Evolutionary conservation across 2,797 vertebrate species (phyloP).

Genomic region (Schizopygopsis pylzovi): DNA sequence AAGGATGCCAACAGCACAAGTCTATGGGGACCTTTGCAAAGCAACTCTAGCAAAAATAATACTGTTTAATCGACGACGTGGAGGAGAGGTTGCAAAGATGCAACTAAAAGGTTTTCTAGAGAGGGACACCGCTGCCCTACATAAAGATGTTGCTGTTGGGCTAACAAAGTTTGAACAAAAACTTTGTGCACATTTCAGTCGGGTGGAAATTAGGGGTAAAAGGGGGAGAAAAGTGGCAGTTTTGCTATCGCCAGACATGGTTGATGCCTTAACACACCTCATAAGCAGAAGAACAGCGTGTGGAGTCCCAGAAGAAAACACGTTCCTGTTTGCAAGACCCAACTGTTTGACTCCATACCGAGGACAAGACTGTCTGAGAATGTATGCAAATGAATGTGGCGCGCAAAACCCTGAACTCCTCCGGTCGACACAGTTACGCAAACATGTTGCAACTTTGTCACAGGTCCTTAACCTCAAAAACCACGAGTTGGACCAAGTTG

Average conservation of each 20-base stretch:
- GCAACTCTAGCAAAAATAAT: not conserved
- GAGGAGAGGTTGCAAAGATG: not conserved
- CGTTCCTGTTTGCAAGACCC: not conserved
- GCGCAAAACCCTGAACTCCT: not conserved
- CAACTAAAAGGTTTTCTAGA: not conserved
- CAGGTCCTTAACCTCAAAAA: not conserved
- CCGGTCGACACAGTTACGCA: not conserved
- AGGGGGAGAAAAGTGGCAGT: not conserved
- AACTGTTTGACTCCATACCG: not conserved
- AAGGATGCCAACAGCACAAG: not conserved
- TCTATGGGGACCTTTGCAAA: slow-evolving; percentile 4
- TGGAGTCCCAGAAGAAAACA: no score
- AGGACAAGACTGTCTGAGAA: not conserved
- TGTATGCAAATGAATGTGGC: not conserved
- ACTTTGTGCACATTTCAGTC: no score
- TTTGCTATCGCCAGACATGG: no score
- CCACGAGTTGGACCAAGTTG: no score
- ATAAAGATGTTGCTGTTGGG: not conserved
- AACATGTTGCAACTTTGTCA: not conserved
- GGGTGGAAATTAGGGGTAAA: not conserved
- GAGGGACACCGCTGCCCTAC: not conserved
- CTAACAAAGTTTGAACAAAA: not conserved
- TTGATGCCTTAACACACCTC: no score
- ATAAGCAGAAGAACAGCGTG: not conserved
- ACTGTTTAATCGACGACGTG: not conserved